Conservation (phyloP, 2,797 vertebrate genomes). For the Sebastes flavidus region DNA sequence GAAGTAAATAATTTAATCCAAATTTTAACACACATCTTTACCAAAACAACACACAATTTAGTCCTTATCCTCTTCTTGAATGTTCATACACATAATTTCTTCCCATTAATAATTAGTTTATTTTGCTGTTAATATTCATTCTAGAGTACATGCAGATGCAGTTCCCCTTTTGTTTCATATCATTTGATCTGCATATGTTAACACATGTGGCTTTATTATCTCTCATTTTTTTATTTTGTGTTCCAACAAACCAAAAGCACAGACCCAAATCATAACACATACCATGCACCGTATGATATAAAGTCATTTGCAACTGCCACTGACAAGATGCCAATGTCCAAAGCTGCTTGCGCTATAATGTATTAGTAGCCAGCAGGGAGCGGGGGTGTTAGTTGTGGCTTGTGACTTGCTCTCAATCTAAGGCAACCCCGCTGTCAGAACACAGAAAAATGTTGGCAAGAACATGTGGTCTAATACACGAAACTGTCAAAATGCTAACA, state of each 20-base stretch:
- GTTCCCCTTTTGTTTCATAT: neutral
- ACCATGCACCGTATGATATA: neutral
- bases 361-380: slow-evolving; percentile 57
- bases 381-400: slow-evolving; percentile 26
- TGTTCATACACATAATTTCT: neutral
- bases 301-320: slow-evolving; percentile 36
- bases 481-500: slow-evolving; percentile 67
- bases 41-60: neutral
- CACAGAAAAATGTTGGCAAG: slow-evolving; percentile 54
- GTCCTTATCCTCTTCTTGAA: neutral
- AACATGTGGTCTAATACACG: slow-evolving; percentile 54
- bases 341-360: slow-evolving; percentile 43
- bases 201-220: neutral
- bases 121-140: neutral
- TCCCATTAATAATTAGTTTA: neutral
- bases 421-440: slow-evolving; percentile 47
- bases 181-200: neutral
- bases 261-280: neutral
- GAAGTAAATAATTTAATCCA: neutral
- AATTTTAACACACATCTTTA: neutral
- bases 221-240: neutral
- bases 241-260: neutral
- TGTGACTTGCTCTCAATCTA: slow-evolving; percentile 58
- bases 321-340: slow-evolving; percentile 30
- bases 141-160: neutral